Evolutionary conservation across 2,888 invertebrate species (phyloP), one percentile per base, ranked within the genome.

Genomic region (Lydus trimaculatus): DNA sequence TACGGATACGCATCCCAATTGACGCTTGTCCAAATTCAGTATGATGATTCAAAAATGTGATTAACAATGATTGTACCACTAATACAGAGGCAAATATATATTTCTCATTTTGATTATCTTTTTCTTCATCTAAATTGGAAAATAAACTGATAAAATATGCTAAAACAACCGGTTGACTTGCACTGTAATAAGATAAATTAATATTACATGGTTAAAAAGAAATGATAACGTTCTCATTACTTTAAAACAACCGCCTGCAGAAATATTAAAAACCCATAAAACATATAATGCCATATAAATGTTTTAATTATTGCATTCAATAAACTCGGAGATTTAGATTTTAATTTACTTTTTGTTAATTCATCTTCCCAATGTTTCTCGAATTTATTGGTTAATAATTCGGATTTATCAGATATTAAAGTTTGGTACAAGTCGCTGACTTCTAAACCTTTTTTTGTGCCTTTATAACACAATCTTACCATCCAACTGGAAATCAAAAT

Each of bases 1-100:
- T 89, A 74, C 94, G 88, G 67, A 94, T 88, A 84, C 91, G 88
- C 89, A 94, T 92, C 52, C 94, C 94, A 25, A 92, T 87, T 75
- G 91, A 89, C 73, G 89, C 89, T n/a, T 89, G 89, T 62, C 88
- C 88, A 75, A 88, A 89, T 43, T 89, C 86, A 20, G 87, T 86
- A 80, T 91, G 91, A 81, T 91, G 90, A 76, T 87, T 86, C 15
- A 89, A 84, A 75, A 91, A 87, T 2, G 88, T 88, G 67, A 87
- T 87, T 31, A 86, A 65, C 25, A 88, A 78, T 0, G 87, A 86
- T 82, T 88, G 85, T 70, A 86, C 68, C 64, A 89, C 87, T 68
- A 90, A 85, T 11, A 85, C 80, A 0, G 85, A 82, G 8, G 90
- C 89, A 78, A 88, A 89, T 76, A 89, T 86, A 71, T 90, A 88